Evolutionary conservation across 1,140 invertebrate species (phyloP), one percentile per base, ranked within the genome.

Genomic region (Lasioglossum albipes): DNA sequence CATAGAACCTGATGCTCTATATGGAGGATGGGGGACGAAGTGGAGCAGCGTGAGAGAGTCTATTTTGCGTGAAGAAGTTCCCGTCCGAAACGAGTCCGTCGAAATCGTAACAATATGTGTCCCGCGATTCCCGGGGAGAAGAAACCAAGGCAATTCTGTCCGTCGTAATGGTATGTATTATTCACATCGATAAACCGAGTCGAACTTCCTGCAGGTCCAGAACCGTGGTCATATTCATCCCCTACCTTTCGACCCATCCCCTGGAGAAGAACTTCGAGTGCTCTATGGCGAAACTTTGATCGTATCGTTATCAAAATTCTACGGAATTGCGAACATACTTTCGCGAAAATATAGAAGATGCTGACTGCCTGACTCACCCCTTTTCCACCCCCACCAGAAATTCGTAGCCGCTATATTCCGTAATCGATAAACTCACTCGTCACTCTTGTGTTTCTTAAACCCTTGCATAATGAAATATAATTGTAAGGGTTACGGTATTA

Each of bases 121-220:
- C 36, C 27, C 57, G 41, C 54, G 67, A 77, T 70, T 77, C 67
- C 13, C 65, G 31, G 62, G 16, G 41, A 22, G 18, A 36, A 5
- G 45, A 41, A 76, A 71, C 66, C 61, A 59, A 64, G 69, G 69
- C 69, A 68, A 79, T 85, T 71, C 70, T 77, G 66, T 74, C 54
- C 75, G 59, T 62, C 69, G 83, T 82, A 85, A 85, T 85, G 61
- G 65, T 82, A 85, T 85, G 79, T 82, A 85, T 85, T 85, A 84
- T 85, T 85, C 84, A 81, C 83, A 62, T 81, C 73, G 83, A 74
- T 82, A 79, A 69, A 82, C 59, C 79, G 74, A 85, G 71, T 77
- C 84, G 78, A 85, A 85, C 52, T 80, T 71, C 52, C 71, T 81
- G 57, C 61, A 75, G 72, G 72, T 62, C 70, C 57, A n/a, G 20